Conservation (phyloP, 1,140 invertebrate genomes). For the Globodera ellingtonae region DNA sequence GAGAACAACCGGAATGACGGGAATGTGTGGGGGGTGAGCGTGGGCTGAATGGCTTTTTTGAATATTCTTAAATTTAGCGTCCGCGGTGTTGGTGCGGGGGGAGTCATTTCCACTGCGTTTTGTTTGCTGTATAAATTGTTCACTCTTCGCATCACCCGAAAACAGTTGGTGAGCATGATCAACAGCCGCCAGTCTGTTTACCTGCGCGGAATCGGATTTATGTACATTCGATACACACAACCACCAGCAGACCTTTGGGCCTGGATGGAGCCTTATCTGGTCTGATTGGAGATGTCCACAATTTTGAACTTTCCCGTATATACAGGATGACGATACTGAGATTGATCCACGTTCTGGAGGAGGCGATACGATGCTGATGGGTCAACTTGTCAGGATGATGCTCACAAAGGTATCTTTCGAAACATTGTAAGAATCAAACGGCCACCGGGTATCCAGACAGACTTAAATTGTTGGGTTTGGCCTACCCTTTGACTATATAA, state of each 20-base stretch:
- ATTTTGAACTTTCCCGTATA: background rate
- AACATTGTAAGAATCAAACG: constrained; percentile 67
- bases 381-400: constrained; percentile 88
- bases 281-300: constrained; percentile 79
- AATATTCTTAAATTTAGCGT: constrained; percentile 72
- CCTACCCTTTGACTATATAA: too few relatives aligned
- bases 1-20: constrained; percentile 82
- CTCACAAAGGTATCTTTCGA: constrained; percentile 85
- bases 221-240: constrained; percentile 92
- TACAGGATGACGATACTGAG: constrained; percentile 71
- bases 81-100: constrained; percentile 94
- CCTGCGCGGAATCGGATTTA: constrained; percentile 91
- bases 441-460: background rate
- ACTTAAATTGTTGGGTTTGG: too few relatives aligned
- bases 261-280: constrained; percentile 94
- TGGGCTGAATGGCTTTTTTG: background rate
- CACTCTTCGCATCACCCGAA: constrained; percentile 89
- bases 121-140: constrained; percentile 98
- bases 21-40: constrained; percentile 93
- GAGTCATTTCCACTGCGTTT: constrained; percentile 96
- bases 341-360: constrained; percentile 95
- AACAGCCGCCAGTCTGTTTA: constrained; percentile 95
- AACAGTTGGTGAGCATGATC: constrained; percentile 92
- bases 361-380: constrained; percentile 89
- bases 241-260: constrained; percentile 90